Percentiles rank a stretch among this genome's conserved stretches.
Conservation (phyloP, 1,140 invertebrate genomes). For the Luehdorfia chinensis region DNA sequence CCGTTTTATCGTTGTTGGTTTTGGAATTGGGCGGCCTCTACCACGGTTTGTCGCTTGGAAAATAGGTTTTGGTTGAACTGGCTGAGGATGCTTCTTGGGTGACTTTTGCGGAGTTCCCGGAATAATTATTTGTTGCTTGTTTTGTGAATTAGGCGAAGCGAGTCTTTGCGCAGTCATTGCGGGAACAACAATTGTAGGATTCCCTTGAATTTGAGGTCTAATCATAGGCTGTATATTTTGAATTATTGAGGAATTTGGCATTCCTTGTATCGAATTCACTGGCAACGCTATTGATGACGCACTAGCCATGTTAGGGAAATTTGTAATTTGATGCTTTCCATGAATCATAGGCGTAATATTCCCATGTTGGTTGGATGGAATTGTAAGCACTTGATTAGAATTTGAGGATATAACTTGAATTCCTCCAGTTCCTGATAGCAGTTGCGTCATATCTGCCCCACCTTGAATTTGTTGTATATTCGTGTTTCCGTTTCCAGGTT, state of each 20-base stretch:
- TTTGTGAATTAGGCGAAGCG: conserved; percentile 66
- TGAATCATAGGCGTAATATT: conserved; percentile 63
- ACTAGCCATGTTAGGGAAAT: conserved; percentile 74
- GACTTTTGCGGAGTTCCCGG: conserved; percentile 66
- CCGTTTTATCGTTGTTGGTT: conserved; percentile 69
- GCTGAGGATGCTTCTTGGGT: conserved; percentile 68
- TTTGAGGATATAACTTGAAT: conserved; percentile 74
- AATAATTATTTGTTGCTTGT: conserved; percentile 69
- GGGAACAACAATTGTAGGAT: conserved; percentile 72
- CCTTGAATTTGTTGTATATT: conserved; percentile 71
- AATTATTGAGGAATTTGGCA: conserved; percentile 65
- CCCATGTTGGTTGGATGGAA: conserved; percentile 62
- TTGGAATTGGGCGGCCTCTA: conserved; percentile 65
- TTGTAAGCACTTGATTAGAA: conserved; percentile 70
- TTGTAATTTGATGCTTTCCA: conserved; percentile 66
- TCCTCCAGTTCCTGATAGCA: conserved; percentile 62
- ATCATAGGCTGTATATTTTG: conserved; percentile 73
- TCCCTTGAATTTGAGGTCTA: conserved; percentile 65
- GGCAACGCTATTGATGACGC: conserved; percentile 68
- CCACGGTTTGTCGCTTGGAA: conserved; percentile 66
- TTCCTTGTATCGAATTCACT: conserved; percentile 71
- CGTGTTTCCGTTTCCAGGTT: conserved; percentile 57
- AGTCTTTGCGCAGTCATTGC: conserved; percentile 67
- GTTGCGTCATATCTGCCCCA: conserved; percentile 62
- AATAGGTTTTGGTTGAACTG: conserved; percentile 72